A percentile compares a stretch with the other conserved stretches of the same genome.
phyloP scores from a whole-genome alignment of 2,113 vertebrate genomes.

The Seriola dumerili region DNA sequence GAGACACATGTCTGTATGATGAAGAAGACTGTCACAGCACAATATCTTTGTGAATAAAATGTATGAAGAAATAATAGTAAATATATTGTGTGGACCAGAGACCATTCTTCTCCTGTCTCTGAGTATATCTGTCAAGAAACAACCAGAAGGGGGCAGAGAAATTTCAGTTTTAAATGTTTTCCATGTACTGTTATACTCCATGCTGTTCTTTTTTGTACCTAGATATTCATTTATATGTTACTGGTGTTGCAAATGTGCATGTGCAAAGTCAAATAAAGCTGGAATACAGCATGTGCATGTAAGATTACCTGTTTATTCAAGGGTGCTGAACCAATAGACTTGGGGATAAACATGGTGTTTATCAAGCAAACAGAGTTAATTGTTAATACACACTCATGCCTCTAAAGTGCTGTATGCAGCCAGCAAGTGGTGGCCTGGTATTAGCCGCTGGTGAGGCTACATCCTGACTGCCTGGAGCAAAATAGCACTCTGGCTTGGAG shows the following conservation, averaged over 20 bases:
- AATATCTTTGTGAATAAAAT: neutral
- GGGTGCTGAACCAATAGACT: constrained; percentile 33
- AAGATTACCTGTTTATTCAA: constrained; percentile 43
- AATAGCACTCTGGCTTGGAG: neutral
- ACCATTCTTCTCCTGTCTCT: too few relatives aligned
- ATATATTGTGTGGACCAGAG: neutral
- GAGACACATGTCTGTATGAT: neutral
- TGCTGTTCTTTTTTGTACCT: neutral
- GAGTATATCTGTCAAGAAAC: too few relatives aligned
- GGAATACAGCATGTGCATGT: neutral
- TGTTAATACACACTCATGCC: constrained; percentile 16
- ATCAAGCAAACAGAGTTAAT: constrained; percentile 44
- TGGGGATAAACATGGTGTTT: constrained; percentile 20
- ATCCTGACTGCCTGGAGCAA: constrained; percentile 11
- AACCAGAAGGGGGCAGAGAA: constrained; percentile 69
- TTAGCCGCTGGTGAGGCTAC: constrained; percentile 9
- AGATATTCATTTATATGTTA: neutral
- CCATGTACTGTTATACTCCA: neutral
- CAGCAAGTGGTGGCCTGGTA: neutral
- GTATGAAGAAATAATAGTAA: neutral
- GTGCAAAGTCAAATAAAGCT: constrained; percentile 13
- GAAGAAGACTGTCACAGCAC: neutral
- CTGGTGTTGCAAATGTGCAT: neutral
- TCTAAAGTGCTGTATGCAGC: neutral
- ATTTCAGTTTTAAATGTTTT: neutral